Evolutionary conservation across 2,113 vertebrate species (phyloP).

Genomic region (Phrynosoma blainvillii): DNA sequence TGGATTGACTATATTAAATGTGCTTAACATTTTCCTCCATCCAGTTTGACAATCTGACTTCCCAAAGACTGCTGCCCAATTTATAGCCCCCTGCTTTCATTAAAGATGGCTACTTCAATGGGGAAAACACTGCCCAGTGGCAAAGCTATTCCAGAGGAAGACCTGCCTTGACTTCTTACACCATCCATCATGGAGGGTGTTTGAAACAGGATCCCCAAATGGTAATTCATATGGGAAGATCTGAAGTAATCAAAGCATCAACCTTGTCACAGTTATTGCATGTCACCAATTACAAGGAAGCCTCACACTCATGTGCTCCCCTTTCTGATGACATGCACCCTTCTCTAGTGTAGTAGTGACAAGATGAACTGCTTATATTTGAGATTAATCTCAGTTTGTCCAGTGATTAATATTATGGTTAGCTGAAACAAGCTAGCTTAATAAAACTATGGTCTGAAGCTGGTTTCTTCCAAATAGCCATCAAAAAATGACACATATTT

Average conservation of each 20-base stretch:
- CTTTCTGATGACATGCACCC: neutral
- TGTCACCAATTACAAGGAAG: neutral
- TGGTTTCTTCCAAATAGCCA: neutral
- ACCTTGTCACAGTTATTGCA: neutral
- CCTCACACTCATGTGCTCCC: neutral
- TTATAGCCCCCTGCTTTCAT: neutral
- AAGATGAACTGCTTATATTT: neutral
- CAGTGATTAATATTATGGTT: neutral
- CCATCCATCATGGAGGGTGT: neutral
- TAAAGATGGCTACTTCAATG: neutral
- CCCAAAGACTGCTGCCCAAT: no score
- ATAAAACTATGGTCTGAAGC: neutral
- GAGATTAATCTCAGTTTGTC: neutral
- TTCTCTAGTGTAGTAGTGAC: neutral
- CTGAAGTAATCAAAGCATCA: neutral
- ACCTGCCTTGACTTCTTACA: neutral
- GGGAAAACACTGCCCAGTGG: neutral
- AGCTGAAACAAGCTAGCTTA: neutral
- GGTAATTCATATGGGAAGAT: neutral
- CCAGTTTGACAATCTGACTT: neutral
- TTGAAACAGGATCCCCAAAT: neutral
- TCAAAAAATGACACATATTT: neutral
- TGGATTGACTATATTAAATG: neutral
- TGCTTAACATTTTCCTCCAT: neutral
- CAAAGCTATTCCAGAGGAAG: neutral